Percentiles rank a stretch among this genome's conserved stretches.
These are phyloP conservation scores for Drosophila melanosoma DNA, from an alignment of 2,888 invertebrate genomes.

Conservation along the genomic window DNA sequence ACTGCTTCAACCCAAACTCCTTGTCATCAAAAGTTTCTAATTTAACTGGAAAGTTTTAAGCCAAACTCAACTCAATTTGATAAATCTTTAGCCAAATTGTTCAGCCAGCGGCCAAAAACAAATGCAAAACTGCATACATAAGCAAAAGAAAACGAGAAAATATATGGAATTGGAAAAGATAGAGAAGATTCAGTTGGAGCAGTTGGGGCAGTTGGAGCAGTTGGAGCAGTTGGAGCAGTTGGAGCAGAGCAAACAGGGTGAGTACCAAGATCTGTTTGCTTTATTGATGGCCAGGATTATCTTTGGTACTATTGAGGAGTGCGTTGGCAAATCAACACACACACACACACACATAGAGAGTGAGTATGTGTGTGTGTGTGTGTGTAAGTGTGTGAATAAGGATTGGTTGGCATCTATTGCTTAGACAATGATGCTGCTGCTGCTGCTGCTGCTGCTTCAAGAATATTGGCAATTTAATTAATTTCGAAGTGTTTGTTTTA, in stretches of 20 bases:
- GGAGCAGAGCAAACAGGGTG: constrained; percentile 50
- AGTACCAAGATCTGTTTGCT: constrained; percentile 71
- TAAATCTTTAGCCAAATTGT: constrained; percentile 66
- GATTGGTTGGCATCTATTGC: constrained; percentile 23
- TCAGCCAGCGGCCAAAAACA: constrained; percentile 54
- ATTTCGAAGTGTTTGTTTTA: constrained; percentile 82
- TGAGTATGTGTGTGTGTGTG: constrained; percentile 19
- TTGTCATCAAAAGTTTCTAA: constrained; percentile 46
- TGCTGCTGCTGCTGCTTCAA: constrained; percentile 67
- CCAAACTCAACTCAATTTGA: constrained; percentile 60
- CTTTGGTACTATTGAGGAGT: constrained; percentile 61
- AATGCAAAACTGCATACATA: constrained; percentile 38
- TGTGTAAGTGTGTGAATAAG: constrained; percentile 5
- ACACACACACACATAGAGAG: constrained; percentile 11
- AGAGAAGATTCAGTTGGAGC: constrained; percentile 30
- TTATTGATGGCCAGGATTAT: constrained; percentile 79
- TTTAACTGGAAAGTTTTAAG: constrained; percentile 69
- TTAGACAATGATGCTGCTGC: constrained; percentile 47
- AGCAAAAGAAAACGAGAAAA: constrained; percentile 3
- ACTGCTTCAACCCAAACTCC: background rate
- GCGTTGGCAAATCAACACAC: constrained; percentile 59
- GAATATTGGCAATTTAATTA: constrained; percentile 81
- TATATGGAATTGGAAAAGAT: constrained; percentile 10
- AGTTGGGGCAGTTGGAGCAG: constrained; percentile 35
- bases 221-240: constrained; percentile 36